Percentiles rank a stretch among this genome's conserved stretches.
phyloP scores from a whole-genome alignment of 2,888 invertebrate species.

The Drosophila ustulata region DNA sequence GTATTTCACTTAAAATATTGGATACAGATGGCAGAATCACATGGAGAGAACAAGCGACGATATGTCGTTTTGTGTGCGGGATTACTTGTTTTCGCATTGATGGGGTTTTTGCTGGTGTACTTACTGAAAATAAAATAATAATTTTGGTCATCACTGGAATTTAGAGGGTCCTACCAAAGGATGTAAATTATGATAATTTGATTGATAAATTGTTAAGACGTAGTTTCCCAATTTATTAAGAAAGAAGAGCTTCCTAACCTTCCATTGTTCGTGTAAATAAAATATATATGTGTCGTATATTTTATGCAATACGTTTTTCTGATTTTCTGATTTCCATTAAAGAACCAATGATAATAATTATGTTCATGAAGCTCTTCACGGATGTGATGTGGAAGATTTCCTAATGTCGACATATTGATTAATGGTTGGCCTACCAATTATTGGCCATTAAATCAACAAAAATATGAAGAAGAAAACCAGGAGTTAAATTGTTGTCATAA shows the following conservation, averaged over 20 bases:
- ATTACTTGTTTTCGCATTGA: neutral
- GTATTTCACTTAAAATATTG: neutral
- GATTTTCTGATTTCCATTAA: too few species aligned
- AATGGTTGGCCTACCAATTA: conserved; percentile 46
- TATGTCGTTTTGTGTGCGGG: neutral
- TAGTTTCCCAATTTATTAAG: too few species aligned
- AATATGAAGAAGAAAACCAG: conserved; percentile 15
- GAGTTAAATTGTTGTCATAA: conserved; percentile 52
- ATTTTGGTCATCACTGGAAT: neutral
- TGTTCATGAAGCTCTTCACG: neutral
- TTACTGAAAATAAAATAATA: neutral
- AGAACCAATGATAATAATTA: too few species aligned
- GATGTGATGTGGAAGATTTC: neutral
- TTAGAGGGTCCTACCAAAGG: neutral
- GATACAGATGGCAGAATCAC: neutral
- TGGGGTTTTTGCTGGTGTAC: neutral
- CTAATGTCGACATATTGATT: conserved; percentile 46
- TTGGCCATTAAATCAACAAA: conserved; percentile 37
- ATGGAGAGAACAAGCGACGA: neutral
- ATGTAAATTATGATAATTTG: neutral
- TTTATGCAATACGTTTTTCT: too few species aligned
- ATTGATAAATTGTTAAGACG: neutral
- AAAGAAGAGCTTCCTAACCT: too few species aligned
- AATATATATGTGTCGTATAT: too few species aligned
- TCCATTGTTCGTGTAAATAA: too few species aligned